Conservation (phyloP, 1,140 invertebrate species). For the Harpegnathos saltator region DNA sequence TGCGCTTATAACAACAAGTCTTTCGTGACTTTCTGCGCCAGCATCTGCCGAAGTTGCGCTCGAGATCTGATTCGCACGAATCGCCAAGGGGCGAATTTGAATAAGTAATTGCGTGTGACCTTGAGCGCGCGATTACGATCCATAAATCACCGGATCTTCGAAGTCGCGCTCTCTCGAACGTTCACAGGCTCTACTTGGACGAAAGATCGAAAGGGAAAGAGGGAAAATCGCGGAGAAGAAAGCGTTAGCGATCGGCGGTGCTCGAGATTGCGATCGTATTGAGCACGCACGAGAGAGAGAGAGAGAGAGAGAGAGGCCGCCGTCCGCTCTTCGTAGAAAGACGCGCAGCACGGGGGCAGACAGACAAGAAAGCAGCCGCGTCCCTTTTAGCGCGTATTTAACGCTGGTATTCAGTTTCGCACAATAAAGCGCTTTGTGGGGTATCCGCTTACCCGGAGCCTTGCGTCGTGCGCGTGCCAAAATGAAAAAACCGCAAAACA, state of each 20-base stretch:
- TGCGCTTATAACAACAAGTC: neutral
- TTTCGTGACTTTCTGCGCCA: constrained; percentile 10
- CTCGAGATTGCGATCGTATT: constrained; percentile 48
- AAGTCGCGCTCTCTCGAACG: no score
- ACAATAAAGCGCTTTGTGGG: constrained; percentile 85
- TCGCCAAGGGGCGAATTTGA: no score
- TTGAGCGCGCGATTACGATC: neutral
- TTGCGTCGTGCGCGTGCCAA: constrained; percentile 83
- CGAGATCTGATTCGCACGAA: no score
- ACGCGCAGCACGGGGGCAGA: constrained; percentile 28
- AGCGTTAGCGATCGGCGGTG: neutral
- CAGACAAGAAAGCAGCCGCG: constrained; percentile 56
- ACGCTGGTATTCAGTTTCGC: constrained; percentile 83
- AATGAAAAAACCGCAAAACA: constrained; percentile 85
- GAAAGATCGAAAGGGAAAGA: neutral
- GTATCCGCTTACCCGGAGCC: constrained; percentile 82
- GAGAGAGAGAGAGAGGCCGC: no score
- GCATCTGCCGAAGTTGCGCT: constrained; percentile 25
- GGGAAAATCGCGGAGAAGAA: neutral
- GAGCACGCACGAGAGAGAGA: neutral
- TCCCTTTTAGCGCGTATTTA: constrained; percentile 74
- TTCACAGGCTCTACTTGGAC: neutral
- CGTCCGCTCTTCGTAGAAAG: constrained; percentile 58
- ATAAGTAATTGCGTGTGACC: constrained; percentile 61
- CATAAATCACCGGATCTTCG: neutral